Percentiles rank a stretch among this genome's conserved stretches.
Conservation (phyloP, 2,113 vertebrate species). For the Tichodroma muraria region DNA sequence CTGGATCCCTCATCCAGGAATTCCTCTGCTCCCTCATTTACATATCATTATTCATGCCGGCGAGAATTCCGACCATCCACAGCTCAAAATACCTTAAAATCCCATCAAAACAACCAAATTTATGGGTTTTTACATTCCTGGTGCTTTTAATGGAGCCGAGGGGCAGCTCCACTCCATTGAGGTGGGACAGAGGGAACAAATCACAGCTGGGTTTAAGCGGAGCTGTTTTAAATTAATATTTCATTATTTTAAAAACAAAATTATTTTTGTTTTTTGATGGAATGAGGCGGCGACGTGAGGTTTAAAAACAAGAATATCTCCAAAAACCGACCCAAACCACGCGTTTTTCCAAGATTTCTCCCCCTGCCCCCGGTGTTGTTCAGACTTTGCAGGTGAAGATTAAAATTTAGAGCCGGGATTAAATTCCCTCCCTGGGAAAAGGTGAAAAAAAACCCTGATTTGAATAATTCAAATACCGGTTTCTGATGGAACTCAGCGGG, state of each 20-base stretch:
- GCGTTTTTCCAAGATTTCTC: rapidly evolving
- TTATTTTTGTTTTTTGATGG: not conserved
- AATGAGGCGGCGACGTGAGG: too few species aligned
- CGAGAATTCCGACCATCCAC: rapidly evolving
- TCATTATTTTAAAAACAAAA: not conserved
- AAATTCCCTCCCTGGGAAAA: not conserved
- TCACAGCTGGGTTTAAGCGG: not conserved
- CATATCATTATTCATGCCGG: not conserved
- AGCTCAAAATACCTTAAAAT: not conserved
- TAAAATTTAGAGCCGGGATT: not conserved
- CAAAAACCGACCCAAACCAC: not conserved
- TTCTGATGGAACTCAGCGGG: rapidly evolving
- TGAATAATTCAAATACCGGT: rapidly evolving
- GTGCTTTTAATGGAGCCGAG: rapidly evolving
- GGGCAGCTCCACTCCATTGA: not conserved
- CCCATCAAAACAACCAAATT: not conserved
- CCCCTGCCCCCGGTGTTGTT: rapidly evolving
- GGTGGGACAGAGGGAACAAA: not conserved
- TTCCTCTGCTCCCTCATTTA: not conserved
- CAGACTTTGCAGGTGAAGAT: not conserved
- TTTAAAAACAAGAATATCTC: not conserved
- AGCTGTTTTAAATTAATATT: not conserved
- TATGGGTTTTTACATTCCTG: rapidly evolving
- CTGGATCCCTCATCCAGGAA: not conserved
- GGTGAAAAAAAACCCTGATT: not conserved